Percentiles rank a stretch among this genome's conserved stretches.
Evolutionary conservation across 1,140 invertebrate genomes (phyloP).

Genomic region (Pogonomyrmex californicus): DNA sequence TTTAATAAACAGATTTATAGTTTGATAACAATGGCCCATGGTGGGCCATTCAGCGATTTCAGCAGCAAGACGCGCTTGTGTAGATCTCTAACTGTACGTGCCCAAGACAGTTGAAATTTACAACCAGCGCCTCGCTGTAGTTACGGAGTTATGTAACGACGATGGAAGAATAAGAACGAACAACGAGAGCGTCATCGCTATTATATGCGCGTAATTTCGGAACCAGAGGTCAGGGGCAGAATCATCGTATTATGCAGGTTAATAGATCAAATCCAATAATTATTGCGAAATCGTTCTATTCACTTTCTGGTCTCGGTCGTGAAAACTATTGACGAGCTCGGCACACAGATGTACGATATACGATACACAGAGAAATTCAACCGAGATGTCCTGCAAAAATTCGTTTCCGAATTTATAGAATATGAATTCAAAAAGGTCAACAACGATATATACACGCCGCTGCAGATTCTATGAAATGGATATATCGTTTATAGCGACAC

Average conservation of each 20-base stretch:
- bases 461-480: constrained; percentile 44
- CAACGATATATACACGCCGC: constrained; percentile 42
- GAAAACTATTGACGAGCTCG: constrained; percentile 39
- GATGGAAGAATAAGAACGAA: constrained; percentile 60
- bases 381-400: constrained; percentile 55
- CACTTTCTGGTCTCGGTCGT: constrained; percentile 10
- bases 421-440: constrained; percentile 46
- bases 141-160: constrained; percentile 67
- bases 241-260: constrained; percentile 68
- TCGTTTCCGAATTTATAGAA: constrained; percentile 52
- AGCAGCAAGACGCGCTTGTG: constrained; percentile 23
- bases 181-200: constrained; percentile 49
- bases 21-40: constrained; percentile 12
- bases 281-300: background rate
- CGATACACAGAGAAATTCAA: constrained; percentile 37
- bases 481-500: constrained; percentile 19
- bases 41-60: constrained; percentile 26
- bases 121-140: background rate
- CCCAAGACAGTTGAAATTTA: constrained; percentile 45
- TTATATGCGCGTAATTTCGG: constrained; percentile 67
- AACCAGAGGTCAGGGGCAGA: constrained; percentile 72
- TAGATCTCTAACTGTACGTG: constrained; percentile 19
- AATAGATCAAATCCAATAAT: constrained; percentile 71
- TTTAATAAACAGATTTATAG: constrained; percentile 21
- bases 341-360: background rate